Base-by-base conservation (phyloP, 2,888 invertebrate genomes). In the Phengaris alcon region DNA sequence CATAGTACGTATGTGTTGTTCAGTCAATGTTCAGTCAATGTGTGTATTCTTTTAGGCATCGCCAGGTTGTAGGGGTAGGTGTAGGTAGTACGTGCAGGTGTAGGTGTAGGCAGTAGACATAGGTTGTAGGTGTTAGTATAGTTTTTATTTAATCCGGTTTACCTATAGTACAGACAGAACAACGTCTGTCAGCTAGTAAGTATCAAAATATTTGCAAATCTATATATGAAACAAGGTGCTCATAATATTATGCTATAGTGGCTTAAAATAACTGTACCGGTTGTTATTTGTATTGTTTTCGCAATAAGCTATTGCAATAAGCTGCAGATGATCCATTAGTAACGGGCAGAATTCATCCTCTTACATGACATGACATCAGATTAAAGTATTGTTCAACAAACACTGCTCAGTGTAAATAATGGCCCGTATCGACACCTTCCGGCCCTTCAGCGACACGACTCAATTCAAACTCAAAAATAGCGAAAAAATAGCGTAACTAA, bases 401-500 rank as follows among this genome's bases (percentile, higher is more conserved):
- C 83, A 84, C 76, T 77, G 78, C 79, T 78, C 79, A 89, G 89
- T 86, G 88, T 89, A 86, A 83, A 82, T 91, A 90, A 91, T 86
- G 80, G 82, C 82, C 89, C 93, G 89, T 91, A 89, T 87, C 91
- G 89, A 91, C 90, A 92, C 91, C 93, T 93, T 93, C 93, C 93
- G 93, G 92, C 86, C 87, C 90, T 88, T 89, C 88, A 87, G 83
- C 84, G 85, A 88, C 90, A 90, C 89, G 90, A 90, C 88, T 89
- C 86, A 84, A 88, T 91, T 90, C 88, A 91, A 90, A 92, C 91
- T 90, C 91, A 91, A 91, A 91, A 90, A 86, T 90, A 87, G 87
- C 89, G 88, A 92, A 93, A 93, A 93, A 93, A 91, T 87, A 89
- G 89, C 93, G 93, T 91, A 89, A 85, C 93, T 91, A 93, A 93